Conservation (phyloP, 2,113 vertebrate genomes). For the Ciconia boyciana region DNA sequence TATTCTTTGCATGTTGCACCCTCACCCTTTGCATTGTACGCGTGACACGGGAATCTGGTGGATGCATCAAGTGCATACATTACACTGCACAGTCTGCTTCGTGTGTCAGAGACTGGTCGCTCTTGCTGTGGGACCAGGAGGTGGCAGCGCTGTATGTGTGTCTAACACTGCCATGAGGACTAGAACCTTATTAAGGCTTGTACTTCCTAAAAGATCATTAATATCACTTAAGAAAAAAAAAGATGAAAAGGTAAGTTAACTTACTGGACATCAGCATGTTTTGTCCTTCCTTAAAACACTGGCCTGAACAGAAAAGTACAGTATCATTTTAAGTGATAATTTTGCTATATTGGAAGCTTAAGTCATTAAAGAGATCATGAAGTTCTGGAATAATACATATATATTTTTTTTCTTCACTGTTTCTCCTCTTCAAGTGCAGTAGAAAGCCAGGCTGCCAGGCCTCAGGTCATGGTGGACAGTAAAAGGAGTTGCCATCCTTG, state of each 20-base stretch:
- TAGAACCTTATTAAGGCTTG: background rate
- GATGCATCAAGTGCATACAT: accelerated
- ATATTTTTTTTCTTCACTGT: background rate
- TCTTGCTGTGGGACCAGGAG: background rate
- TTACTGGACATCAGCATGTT: background rate
- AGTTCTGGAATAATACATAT: background rate
- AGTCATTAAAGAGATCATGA: background rate
- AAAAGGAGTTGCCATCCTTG: background rate
- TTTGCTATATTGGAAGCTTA: background rate
- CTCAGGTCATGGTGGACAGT: background rate
- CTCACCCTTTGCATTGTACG: accelerated
- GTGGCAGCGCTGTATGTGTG: background rate
- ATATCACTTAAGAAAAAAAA: background rate
- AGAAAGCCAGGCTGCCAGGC: background rate
- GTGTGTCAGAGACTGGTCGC: accelerated
- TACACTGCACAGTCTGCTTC: accelerated
- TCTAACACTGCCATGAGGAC: background rate
- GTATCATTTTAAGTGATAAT: background rate
- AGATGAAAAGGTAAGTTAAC: background rate
- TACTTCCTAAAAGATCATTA: background rate
- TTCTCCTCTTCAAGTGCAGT: background rate
- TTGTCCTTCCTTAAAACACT: background rate
- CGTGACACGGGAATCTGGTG: accelerated
- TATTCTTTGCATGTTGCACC: background rate
- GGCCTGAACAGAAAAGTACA: background rate